phyloP scores from a whole-genome alignment of 2,888 invertebrate species.

The Ochropleura leucogaster region DNA sequence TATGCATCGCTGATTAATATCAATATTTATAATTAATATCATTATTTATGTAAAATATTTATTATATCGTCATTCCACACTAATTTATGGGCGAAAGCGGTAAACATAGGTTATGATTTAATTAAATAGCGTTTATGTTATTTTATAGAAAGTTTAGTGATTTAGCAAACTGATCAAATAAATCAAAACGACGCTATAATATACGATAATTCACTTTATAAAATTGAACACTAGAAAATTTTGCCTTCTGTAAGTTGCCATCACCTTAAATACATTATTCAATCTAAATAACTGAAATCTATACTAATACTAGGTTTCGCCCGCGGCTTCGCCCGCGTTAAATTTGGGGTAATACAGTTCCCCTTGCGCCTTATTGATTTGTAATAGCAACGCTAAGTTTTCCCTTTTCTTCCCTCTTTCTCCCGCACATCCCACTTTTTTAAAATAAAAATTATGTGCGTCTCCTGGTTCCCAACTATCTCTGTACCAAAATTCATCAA shows the following conservation, averaged over 20 bases:
- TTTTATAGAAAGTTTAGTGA: slow-evolving; percentile 8
- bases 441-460: too few species aligned
- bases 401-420: too few species aligned
- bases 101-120: slow-evolving; percentile 18
- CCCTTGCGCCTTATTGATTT: too few species aligned
- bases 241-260: neutral
- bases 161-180: neutral
- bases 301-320: too few species aligned
- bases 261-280: neutral
- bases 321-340: too few species aligned
- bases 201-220: neutral
- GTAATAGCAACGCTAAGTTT: too few species aligned
- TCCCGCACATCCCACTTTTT: too few species aligned
- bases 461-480: too few species aligned
- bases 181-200: neutral
- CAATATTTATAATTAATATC: slow-evolving; percentile 5
- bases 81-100: slow-evolving; percentile 35
- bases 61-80: slow-evolving; percentile 26
- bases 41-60: slow-evolving; percentile 35
- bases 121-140: neutral
- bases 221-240: slow-evolving; percentile 4
- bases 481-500: too few species aligned
- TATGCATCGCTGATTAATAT: slow-evolving; percentile 17
- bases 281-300: neutral
- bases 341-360: too few species aligned